Evolutionary conservation across 2,888 invertebrate genomes (phyloP), one percentile per base, ranked within the genome.

Genomic region (Rosalia funebris): DNA sequence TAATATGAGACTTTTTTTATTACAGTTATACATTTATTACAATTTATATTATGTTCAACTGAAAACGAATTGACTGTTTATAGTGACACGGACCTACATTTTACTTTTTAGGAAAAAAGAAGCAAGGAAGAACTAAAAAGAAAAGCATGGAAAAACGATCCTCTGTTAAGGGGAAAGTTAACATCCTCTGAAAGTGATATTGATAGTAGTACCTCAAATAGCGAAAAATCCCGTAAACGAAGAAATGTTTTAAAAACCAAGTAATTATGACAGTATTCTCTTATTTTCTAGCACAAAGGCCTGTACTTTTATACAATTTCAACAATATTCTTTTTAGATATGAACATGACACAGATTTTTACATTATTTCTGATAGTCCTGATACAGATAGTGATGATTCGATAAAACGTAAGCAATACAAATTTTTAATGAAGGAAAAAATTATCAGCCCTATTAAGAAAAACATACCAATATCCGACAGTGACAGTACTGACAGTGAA

Each of bases 81-180:
- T n/a, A n/a, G n/a, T n/a, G n/a, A n/a, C n/a, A n/a, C n/a, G n/a
- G n/a, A n/a, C n/a, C n/a, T n/a, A n/a, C n/a, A n/a, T n/a, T n/a
- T n/a, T n/a, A n/a, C n/a, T 25, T 58, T 57, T 41, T 25, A 59
- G 62, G 41, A 20, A 16, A 25, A 34, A n/a, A 11, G 66, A 9
- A 52, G 39, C 32, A 52, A 62, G 25, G 65, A 65, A 34, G 66
- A 69, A 37, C 17, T 46, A 15, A 32, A 16, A n/a, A 69, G 57
- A 41, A 63, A 59, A 39, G 53, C 63, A 7, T 69, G 69, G 69
- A 64, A 57, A 50, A 61, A 65, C 14, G 69, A 69, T 60, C 58
- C 64, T 2, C 58, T 69, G 11, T 34, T 68, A 20, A 61, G 39
- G 54, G 62, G 54, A 37, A 60, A 46, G 32, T 50, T 63, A 14